phyloP scores from a whole-genome alignment of 1,140 invertebrate species.

The Saccostrea echinata region DNA sequence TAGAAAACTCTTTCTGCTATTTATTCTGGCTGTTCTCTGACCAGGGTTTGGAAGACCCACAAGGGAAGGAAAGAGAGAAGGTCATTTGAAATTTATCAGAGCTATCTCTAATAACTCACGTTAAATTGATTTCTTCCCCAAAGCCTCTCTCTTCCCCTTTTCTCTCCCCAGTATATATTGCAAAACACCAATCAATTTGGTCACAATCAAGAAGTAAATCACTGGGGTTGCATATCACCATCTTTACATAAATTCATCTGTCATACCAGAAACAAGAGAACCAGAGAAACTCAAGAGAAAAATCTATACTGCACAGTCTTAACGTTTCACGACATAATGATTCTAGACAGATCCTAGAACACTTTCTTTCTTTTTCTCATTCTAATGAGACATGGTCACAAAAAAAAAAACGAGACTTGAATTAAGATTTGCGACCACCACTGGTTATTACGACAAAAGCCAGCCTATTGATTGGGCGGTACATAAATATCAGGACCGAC shows the following conservation, averaged over 20 bases:
- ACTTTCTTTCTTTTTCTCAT: not conserved
- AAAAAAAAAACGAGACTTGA: not conserved
- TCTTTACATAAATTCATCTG: conserved; percentile 30
- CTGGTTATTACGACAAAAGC: not conserved
- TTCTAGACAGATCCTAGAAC: not conserved
- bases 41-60: not conserved
- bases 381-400: not conserved
- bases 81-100: not conserved
- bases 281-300: not conserved
- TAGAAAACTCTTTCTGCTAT: not conserved
- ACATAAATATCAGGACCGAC: conserved; percentile 4
- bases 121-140: conserved; percentile 15
- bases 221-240: conserved; percentile 28
- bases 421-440: conserved; percentile 28
- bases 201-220: conserved; percentile 25
- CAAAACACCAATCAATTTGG: conserved; percentile 32
- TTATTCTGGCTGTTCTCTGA: conserved; percentile 1
- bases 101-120: not conserved
- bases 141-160: not conserved
- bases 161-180: not conserved
- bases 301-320: conserved; percentile 26
- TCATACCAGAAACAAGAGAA: conserved; percentile 18
- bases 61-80: not conserved
- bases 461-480: conserved; percentile 4
- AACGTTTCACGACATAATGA: not conserved